A percentile compares a stretch with the other conserved stretches of the same genome.
Evolutionary conservation across 1,140 invertebrate genomes (phyloP).

Genomic region (Drosophila arawakana): DNA sequence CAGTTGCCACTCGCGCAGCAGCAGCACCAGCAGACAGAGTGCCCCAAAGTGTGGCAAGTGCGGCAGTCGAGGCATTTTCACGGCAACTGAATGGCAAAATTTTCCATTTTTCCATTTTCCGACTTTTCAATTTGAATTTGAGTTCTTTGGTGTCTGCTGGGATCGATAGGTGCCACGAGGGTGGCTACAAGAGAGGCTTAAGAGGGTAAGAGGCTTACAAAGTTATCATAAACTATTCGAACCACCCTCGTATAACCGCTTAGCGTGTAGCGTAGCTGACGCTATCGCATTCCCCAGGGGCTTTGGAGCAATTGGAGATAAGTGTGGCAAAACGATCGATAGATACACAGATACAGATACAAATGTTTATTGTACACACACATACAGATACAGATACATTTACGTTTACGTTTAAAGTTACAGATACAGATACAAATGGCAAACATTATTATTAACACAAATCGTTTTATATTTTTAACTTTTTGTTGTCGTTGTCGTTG

Average conservation of each 20-base stretch:
- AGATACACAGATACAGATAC: constrained; percentile 48
- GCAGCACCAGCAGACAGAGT: constrained; percentile 45
- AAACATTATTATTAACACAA: constrained; percentile 62
- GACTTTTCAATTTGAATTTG: too few species aligned
- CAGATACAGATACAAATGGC: constrained; percentile 44
- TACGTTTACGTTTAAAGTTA: constrained; percentile 2
- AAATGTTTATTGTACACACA: constrained; percentile 14
- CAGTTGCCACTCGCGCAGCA: constrained; percentile 60
- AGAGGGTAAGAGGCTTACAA: too few species aligned
- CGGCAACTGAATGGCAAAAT: constrained; percentile 39
- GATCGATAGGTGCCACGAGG: too few species aligned
- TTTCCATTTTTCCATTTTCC: too few species aligned
- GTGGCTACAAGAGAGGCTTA: too few species aligned
- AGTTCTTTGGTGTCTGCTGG: too few species aligned
- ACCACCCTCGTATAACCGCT: background rate
- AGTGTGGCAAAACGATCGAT: constrained; percentile 54
- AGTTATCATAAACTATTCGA: background rate
- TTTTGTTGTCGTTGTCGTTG: background rate
- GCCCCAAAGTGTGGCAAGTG: constrained; percentile 67
- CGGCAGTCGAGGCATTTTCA: constrained; percentile 57
- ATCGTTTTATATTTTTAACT: constrained; percentile 28
- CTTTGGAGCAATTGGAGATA: constrained; percentile 72
- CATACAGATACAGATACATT: constrained; percentile 20
- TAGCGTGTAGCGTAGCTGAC: constrained; percentile 7
- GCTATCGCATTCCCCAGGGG: constrained; percentile 60